Percentiles rank a stretch among this genome's conserved stretches.
These are phyloP conservation scores for Trichonephila inaurata DNA, from an alignment of 1,140 invertebrate genomes.

Conservation along the genomic window DNA sequence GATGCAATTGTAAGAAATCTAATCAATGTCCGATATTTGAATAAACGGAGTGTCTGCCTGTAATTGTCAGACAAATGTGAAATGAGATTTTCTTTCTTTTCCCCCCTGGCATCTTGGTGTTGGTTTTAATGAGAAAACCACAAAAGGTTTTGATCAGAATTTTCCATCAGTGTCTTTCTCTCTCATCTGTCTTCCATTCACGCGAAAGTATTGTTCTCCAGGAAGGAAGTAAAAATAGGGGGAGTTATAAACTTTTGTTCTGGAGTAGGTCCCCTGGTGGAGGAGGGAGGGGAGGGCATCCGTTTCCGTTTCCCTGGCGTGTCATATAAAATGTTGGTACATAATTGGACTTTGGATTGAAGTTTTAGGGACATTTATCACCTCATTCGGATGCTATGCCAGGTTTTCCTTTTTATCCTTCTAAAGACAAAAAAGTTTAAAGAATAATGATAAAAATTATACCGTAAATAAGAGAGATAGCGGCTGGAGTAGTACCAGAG, in stretches of 20 bases:
- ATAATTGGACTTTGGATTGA: neutral
- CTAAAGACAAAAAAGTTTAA: too few relatives aligned
- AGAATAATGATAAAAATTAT: too few relatives aligned
- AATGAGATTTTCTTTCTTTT: neutral
- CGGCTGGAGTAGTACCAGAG: too few relatives aligned
- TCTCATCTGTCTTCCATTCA: conserved; percentile 13
- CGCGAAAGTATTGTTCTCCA: conserved; percentile 64
- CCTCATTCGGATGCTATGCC: too few relatives aligned
- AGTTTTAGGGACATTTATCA: neutral
- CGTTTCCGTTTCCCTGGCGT: conserved; percentile 38
- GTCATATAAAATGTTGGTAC: conserved; percentile 14
- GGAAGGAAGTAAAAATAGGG: conserved; percentile 64
- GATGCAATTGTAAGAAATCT: too few relatives aligned
- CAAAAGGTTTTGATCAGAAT: neutral
- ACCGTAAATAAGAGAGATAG: too few relatives aligned
- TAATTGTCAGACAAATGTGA: neutral
- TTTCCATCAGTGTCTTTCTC: conserved; percentile 41
- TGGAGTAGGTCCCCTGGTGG: neutral
- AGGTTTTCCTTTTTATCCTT: too few relatives aligned
- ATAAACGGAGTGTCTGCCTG: too few relatives aligned
- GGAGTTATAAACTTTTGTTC: conserved; percentile 65
- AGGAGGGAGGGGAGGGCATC: neutral
- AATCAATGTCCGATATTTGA: too few relatives aligned
- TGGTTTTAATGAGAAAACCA: conserved; percentile 8
- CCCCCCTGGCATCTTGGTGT: neutral